These are phyloP conservation scores for Corythornis vintsioides DNA, from an alignment of 2,113 vertebrate species.

Conservation along the genomic window DNA sequence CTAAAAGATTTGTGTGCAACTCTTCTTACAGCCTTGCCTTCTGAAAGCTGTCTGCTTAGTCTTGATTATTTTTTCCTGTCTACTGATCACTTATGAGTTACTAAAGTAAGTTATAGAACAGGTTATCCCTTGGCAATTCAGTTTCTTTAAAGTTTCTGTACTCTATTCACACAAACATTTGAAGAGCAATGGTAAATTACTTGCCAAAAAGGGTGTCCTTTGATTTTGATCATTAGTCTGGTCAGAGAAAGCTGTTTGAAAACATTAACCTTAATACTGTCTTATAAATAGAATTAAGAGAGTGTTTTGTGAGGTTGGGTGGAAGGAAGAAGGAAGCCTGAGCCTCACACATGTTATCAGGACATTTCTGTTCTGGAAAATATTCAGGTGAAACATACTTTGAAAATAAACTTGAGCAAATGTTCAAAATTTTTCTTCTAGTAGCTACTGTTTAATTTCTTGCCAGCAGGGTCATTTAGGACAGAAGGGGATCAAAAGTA, in stretches of 20 bases:
- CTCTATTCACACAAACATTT: not conserved
- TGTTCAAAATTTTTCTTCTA: not conserved
- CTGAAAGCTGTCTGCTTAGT: not conserved
- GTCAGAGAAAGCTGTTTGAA: not conserved
- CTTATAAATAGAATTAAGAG: not conserved
- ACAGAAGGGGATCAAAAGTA: not conserved
- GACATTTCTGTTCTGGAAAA: slow-evolving; percentile 3
- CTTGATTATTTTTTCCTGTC: not conserved
- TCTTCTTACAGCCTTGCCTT: not conserved
- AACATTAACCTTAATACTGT: not conserved
- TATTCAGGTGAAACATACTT: not conserved
- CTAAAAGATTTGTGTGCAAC: not conserved
- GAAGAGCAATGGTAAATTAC: not conserved
- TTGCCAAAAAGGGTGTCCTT: not conserved
- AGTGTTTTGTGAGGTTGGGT: not conserved
- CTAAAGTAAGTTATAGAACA: not conserved
- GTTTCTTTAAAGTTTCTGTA: not conserved
- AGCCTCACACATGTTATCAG: not conserved
- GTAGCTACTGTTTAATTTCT: not conserved
- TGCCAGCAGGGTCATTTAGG: not conserved
- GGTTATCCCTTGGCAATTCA: not conserved
- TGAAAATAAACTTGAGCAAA: not conserved
- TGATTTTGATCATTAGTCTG: not conserved
- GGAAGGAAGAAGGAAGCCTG: not conserved
- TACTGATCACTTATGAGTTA: not conserved